phyloP scores from a whole-genome alignment of 1,140 invertebrate species.

The Euschistus heros region DNA sequence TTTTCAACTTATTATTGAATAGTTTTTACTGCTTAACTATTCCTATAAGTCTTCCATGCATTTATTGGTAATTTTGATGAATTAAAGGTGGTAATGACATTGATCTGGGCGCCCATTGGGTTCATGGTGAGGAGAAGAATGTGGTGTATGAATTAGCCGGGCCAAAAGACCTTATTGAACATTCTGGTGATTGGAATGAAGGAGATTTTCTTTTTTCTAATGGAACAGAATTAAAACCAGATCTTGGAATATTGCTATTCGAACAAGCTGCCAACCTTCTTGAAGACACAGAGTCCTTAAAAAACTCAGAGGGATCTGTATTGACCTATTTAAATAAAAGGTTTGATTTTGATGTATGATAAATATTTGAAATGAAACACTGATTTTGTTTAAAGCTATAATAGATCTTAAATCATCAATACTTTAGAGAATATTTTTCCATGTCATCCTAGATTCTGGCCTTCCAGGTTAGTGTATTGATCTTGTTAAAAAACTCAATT shows the following conservation, averaged over 20 bases:
- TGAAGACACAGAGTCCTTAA: conserved; percentile 33
- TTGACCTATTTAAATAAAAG: conserved; percentile 32
- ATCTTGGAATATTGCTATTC: conserved; percentile 33
- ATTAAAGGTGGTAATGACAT: conserved; percentile 43
- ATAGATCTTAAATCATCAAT: too few species aligned
- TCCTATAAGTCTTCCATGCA: neutral
- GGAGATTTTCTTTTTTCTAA: conserved; percentile 33
- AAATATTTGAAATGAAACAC: too few species aligned
- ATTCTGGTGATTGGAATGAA: conserved; percentile 24
- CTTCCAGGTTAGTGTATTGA: too few species aligned
- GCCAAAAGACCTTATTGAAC: conserved; percentile 36
- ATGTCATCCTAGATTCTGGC: too few species aligned
- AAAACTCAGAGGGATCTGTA: conserved; percentile 32
- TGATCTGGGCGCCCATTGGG: conserved; percentile 76
- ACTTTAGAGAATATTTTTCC: too few species aligned
- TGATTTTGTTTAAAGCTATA: too few species aligned
- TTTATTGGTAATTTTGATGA: neutral
- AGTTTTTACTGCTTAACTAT: neutral
- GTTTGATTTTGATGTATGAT: too few species aligned
- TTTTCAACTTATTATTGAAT: neutral
- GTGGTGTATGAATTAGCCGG: conserved; percentile 52
- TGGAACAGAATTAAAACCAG: conserved; percentile 34
- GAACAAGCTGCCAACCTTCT: conserved; percentile 31
- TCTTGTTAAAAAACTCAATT: too few species aligned
- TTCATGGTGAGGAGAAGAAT: conserved; percentile 68